These are phyloP conservation scores for Meganola albula DNA, from an alignment of 2,888 invertebrate species.

Conservation along the genomic window DNA sequence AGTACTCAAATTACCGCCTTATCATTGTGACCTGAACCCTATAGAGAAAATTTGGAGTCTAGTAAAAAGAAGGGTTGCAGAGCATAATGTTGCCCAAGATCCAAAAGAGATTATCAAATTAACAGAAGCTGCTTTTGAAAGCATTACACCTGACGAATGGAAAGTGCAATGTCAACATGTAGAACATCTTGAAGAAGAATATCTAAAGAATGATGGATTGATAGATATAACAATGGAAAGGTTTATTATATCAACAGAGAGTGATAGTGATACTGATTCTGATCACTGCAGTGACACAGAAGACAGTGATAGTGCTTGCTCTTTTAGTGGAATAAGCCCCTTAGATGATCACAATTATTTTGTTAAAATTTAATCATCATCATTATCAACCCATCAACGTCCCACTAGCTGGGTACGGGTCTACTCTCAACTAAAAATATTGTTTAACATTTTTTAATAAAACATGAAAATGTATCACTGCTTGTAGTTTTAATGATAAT, in stretches of 20 bases:
- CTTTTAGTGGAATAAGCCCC: neutral
- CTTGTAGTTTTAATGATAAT: no score
- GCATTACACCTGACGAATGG: conserved; percentile 11
- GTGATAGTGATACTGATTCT: neutral
- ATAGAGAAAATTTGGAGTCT: conserved; percentile 22
- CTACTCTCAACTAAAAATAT: no score
- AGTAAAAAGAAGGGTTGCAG: conserved; percentile 17
- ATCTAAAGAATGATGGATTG: neutral
- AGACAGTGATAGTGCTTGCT: neutral
- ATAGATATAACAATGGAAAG: neutral
- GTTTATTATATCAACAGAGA: neutral
- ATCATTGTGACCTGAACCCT: conserved; percentile 9
- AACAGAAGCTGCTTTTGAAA: conserved; percentile 7
- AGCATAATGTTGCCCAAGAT: conserved; percentile 17
- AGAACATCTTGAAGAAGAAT: neutral
- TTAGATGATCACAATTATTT: neutral
- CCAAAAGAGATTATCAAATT: conserved; percentile 10
- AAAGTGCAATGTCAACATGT: conserved; percentile 13
- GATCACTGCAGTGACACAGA: neutral
- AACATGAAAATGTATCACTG: no score
- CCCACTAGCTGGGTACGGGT: no score
- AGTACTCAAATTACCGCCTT: conserved; percentile 1
- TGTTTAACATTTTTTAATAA: no score
- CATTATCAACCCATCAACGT: no score
- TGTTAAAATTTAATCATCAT: neutral